Evolutionary conservation across 92 coral and sea anemone genomes (phyloP), one percentile per base, ranked within the genome.

Genomic region (Paragorgia papillata): DNA sequence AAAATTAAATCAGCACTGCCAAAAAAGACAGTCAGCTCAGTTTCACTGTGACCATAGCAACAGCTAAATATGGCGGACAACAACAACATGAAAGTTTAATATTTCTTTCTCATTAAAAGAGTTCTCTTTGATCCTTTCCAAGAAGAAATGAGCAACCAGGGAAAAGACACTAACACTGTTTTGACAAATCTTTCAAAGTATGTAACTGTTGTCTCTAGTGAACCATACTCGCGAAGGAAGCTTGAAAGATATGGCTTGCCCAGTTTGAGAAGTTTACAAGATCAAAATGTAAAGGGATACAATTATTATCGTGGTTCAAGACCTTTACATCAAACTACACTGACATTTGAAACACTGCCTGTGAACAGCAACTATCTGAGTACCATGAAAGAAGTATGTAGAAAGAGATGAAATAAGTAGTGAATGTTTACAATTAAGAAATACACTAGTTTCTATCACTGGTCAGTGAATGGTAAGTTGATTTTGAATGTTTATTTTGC

Each of bases 371-470:
- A 89, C 10, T 85, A 79, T 65, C 44, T 66, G 46, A 90, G 92
- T 83, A 85, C 91, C 63, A 90, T 91, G 91, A 94, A 94, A 84
- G 82, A 87, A 91, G 98, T 94, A 60, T 75, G 97, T 84, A 46
- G 73, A 62, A 69, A 57, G 54, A 43, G 57, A 21, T 55, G 26
- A 54, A 29, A 32, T 54, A 17, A 55, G 48, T 68, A 7, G 27
- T 54, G 24, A n/a, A n/a, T 18, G 26, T 0, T 34, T 5, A 57
- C 32, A 61, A 22, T 43, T 27, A 1, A 41, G 1, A 41, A 20
- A n/a, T n/a, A n/a, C n/a, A n/a, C n/a, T n/a, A n/a, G n/a, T n/a
- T n/a, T n/a, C n/a, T n/a, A n/a, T n/a, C n/a, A n/a, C n/a, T n/a
- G n/a, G n/a, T n/a, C n/a, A n/a, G n/a, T n/a, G n/a, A n/a, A n/a